These are phyloP conservation scores for Melanotaenia trifasciata DNA, from an alignment of 2,797 vertebrate species.

Conservation along the genomic window DNA sequence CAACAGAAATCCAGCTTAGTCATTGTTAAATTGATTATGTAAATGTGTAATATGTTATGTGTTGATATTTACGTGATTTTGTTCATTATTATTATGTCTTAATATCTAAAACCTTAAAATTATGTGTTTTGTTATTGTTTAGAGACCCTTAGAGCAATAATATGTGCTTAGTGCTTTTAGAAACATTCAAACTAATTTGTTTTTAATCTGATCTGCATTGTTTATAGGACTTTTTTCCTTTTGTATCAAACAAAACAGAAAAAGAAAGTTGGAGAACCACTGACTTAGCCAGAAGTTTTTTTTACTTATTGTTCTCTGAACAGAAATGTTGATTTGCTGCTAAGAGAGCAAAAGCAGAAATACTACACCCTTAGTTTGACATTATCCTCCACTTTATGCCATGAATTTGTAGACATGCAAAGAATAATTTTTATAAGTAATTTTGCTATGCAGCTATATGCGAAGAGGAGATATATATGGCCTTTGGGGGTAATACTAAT, in stretches of 20 bases:
- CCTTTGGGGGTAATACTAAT: conserved; percentile 25
- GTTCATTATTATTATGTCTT: not conserved
- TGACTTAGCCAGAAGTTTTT: not conserved
- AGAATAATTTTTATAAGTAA: not conserved
- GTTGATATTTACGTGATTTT: not conserved
- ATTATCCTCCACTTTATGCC: not conserved
- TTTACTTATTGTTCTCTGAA: not conserved
- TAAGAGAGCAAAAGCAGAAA: not conserved
- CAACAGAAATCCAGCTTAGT: not conserved
- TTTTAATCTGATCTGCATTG: not conserved
- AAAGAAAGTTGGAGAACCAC: not conserved
- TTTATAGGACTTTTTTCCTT: not conserved
- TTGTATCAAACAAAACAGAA: not conserved
- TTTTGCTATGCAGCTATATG: conserved; percentile 1
- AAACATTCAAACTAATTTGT: not conserved
- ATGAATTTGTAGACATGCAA: not conserved
- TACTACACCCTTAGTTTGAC: not conserved
- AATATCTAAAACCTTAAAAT: not conserved
- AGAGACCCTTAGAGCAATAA: not conserved
- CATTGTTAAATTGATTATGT: not conserved
- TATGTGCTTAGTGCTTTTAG: not conserved
- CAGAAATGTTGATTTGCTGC: not conserved
- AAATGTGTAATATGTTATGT: not conserved
- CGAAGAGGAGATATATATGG: conserved; percentile 8
- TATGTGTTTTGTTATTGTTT: not conserved